These are phyloP conservation scores for Mamestra brassicae DNA, from an alignment of 2,888 invertebrate genomes.

Conservation along the genomic window DNA sequence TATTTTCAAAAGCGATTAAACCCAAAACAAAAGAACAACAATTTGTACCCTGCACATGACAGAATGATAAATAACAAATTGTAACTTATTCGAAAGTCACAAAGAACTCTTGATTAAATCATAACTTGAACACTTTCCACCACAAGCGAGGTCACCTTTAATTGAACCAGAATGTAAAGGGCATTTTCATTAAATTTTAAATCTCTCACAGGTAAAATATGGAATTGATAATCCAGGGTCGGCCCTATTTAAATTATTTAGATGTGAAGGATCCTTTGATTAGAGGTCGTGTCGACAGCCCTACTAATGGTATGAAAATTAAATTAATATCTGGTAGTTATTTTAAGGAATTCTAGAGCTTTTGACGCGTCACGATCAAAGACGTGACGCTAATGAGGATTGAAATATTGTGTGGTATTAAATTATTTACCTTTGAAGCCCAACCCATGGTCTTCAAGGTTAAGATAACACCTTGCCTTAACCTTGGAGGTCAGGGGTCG, in stretches of 20 bases:
- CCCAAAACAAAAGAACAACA: slow-evolving; percentile 2
- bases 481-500: background rate
- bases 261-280: slow-evolving; percentile 56
- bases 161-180: slow-evolving; percentile 46
- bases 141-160: slow-evolving; percentile 34
- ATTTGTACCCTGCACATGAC: slow-evolving; percentile 18
- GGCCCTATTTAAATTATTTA: slow-evolving; percentile 63
- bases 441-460: background rate
- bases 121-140: slow-evolving; percentile 30
- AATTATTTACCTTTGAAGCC: slow-evolving; percentile 8
- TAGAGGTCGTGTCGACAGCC: slow-evolving; percentile 44
- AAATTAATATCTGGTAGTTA: slow-evolving; percentile 61
- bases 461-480: background rate
- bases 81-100: slow-evolving; percentile 16
- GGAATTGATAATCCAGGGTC: slow-evolving; percentile 61
- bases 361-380: slow-evolving; percentile 50
- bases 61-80: slow-evolving; percentile 36
- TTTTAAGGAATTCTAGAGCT: slow-evolving; percentile 45
- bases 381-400: slow-evolving; percentile 46
- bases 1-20: slow-evolving; percentile 9
- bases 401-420: slow-evolving; percentile 11
- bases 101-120: slow-evolving; percentile 43
- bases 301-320: slow-evolving; percentile 47
- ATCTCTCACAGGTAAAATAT: slow-evolving; percentile 61
- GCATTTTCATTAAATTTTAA: slow-evolving; percentile 53